phyloP scores from a whole-genome alignment of 2,797 vertebrate genomes.

The Australoheros facetus region DNA sequence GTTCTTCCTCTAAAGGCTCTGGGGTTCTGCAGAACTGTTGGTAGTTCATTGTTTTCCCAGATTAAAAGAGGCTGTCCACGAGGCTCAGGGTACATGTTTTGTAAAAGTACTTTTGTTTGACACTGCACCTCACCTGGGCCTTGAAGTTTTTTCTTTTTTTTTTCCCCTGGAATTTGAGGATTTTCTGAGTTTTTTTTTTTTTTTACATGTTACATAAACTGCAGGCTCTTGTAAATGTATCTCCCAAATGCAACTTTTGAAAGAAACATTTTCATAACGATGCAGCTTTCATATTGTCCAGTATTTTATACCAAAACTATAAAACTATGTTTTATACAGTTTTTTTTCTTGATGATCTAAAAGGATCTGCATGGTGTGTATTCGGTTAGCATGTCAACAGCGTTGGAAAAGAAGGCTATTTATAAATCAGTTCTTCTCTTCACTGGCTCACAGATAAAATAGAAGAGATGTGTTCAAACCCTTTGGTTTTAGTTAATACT shows the following conservation, averaged over 20 bases:
- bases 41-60: slow-evolving; percentile 53
- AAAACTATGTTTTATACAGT: too few relatives aligned
- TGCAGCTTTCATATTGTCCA: background rate
- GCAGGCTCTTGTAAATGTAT: background rate
- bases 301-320: too few relatives aligned
- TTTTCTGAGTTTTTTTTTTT: background rate
- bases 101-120: slow-evolving; percentile 20
- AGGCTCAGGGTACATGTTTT: slow-evolving; percentile 14
- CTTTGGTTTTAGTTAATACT: background rate
- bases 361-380: too few relatives aligned
- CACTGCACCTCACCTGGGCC: slow-evolving; percentile 10
- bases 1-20: slow-evolving; percentile 58
- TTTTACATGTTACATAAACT: background rate
- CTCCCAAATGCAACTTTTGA: background rate
- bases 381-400: too few relatives aligned
- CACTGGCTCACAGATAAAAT: background rate
- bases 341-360: too few relatives aligned
- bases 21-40: slow-evolving; percentile 42
- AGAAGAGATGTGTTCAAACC: background rate
- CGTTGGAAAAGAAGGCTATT: too few relatives aligned
- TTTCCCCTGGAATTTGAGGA: background rate
- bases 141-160: background rate
- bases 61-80: slow-evolving; percentile 50
- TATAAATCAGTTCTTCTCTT: too few relatives aligned
- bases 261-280: background rate